phyloP scores from a whole-genome alignment of 2,797 vertebrate species.

The Pteropus rufus region DNA sequence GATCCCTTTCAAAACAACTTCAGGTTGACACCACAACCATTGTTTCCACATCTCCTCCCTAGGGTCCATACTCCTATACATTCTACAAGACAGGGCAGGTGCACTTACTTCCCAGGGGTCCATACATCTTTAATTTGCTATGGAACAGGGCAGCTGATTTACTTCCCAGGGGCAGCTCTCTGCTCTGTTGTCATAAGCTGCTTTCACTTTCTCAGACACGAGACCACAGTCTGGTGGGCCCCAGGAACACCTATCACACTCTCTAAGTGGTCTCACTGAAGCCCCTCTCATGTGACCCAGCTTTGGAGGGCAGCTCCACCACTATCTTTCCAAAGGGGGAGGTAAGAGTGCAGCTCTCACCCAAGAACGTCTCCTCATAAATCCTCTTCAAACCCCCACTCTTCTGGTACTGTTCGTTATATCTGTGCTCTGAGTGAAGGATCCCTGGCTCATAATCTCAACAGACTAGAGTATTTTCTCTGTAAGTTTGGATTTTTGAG shows the following conservation, averaged over 20 bases:
- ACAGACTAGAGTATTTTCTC: background rate
- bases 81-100: no score
- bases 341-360: background rate
- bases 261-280: background rate
- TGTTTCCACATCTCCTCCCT: background rate
- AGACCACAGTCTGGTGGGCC: background rate
- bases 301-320: no score
- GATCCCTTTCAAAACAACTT: background rate
- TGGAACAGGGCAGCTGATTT: no score
- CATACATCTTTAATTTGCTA: background rate
- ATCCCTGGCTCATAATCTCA: background rate
- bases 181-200: background rate
- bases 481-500: background rate
- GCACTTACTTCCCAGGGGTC: background rate
- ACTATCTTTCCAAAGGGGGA: fast-evolving
- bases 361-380: background rate
- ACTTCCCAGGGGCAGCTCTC: background rate
- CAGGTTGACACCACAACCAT: background rate
- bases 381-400: background rate
- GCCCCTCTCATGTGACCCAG: background rate
- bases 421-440: background rate
- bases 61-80: background rate
- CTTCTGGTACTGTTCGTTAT: background rate
- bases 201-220: background rate
- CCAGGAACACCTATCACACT: fast-evolving